Conservation (phyloP, 2,113 vertebrate genomes). For the Anhinga anhinga region DNA sequence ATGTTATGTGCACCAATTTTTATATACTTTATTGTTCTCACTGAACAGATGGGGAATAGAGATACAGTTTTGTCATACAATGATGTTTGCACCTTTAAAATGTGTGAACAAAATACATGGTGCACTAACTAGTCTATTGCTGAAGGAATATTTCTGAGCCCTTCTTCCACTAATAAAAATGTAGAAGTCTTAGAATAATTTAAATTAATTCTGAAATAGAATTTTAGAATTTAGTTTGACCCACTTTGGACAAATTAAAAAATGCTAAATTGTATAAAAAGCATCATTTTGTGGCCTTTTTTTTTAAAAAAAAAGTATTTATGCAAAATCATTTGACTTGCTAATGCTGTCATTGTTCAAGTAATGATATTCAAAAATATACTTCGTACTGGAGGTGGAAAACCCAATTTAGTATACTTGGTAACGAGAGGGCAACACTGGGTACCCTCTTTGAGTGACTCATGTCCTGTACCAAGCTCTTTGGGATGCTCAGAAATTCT, state of each 20-base stretch:
- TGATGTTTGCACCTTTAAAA: background rate
- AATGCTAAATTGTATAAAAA: background rate
- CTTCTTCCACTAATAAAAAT: background rate
- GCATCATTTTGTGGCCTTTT: background rate
- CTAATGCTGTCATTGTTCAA: conserved; percentile 18
- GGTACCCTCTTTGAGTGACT: background rate
- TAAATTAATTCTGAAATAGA: background rate
- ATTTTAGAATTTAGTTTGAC: background rate
- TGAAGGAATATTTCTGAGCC: background rate
- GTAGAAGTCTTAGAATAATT: background rate
- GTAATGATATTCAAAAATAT: background rate
- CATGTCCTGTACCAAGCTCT: background rate
- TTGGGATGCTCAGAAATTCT: background rate
- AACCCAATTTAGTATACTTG: background rate
- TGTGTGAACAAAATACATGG: background rate
- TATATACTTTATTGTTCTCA: background rate
- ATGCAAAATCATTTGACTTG: conserved; percentile 3
- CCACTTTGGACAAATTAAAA: background rate
- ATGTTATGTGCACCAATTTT: background rate
- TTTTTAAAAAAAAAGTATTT: background rate
- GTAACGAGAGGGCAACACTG: background rate
- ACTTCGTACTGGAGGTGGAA: background rate
- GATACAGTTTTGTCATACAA: background rate
- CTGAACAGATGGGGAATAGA: background rate
- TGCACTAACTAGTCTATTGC: background rate